phyloP scores from a whole-genome alignment of 1,140 invertebrate genomes.

The Scaptodrosophila lebanonensis region DNA sequence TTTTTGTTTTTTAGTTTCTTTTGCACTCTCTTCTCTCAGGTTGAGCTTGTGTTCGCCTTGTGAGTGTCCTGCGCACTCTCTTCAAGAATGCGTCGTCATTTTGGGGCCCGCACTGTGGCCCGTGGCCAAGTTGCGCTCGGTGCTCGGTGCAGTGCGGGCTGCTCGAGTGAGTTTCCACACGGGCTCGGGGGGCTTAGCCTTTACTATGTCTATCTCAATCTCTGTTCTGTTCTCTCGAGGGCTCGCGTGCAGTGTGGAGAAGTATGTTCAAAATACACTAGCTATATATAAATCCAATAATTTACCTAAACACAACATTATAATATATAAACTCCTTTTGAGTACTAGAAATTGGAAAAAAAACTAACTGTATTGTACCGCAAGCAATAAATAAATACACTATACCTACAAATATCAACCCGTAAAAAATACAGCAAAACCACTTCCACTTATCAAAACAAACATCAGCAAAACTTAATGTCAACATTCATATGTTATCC shows the following conservation, averaged over 20 bases:
- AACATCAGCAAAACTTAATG: conserved; percentile 3
- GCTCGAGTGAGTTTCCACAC: conserved; percentile 49
- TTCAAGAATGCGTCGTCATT: conserved; percentile 39
- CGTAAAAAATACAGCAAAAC: conserved; percentile 20
- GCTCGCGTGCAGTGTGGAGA: conserved; percentile 75
- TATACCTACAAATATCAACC: conserved; percentile 11
- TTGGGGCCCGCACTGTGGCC: conserved; percentile 9
- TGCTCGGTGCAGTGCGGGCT: too few relatives aligned
- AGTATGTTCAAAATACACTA: conserved; percentile 74
- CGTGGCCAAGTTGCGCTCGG: conserved; percentile 1
- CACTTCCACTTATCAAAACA: conserved; percentile 21
- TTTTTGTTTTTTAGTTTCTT: conserved; percentile 66
- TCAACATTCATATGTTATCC: conserved; percentile 19
- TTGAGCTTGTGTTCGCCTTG: conserved; percentile 52
- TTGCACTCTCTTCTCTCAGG: conserved; percentile 72
- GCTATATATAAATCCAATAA: conserved; percentile 24
- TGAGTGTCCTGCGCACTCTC: conserved; percentile 28
- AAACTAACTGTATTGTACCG: too few relatives aligned
- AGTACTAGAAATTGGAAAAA: conserved; percentile 17
- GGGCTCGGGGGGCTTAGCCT: conserved; percentile 30
- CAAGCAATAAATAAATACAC: not conserved
- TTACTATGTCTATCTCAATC: conserved; percentile 23
- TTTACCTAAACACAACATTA: conserved; percentile 18
- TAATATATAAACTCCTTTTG: conserved; percentile 22
- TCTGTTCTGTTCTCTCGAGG: conserved; percentile 61